Conservation (phyloP, 1,140 invertebrate species). For the Aphidius ervi region DNA sequence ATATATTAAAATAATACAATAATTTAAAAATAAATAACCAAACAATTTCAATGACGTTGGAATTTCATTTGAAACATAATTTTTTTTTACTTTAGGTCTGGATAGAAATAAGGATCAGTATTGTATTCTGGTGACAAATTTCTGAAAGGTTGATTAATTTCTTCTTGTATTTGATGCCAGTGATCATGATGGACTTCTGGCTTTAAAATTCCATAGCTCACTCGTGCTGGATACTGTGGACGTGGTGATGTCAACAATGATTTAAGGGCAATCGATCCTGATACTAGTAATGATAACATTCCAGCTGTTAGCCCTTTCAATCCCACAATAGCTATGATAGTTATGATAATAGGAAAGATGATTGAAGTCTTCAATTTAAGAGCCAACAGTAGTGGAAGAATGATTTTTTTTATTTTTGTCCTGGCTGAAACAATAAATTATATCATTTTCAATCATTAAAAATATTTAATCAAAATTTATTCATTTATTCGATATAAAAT, state of each 20-base stretch:
- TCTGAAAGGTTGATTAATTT: conserved; percentile 43
- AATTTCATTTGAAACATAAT: not conserved
- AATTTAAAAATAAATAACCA: conserved; percentile 26
- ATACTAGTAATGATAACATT: conserved; percentile 59
- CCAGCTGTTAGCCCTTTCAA: conserved; percentile 63
- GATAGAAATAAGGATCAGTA: conserved; percentile 43
- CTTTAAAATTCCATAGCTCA: conserved; percentile 52
- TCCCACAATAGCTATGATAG: conserved; percentile 58
- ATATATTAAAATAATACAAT: conserved; percentile 13
- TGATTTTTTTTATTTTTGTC: conserved; percentile 59
- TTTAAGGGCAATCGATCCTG: conserved; percentile 55
- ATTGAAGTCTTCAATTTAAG: conserved; percentile 63
- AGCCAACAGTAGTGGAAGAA: conserved; percentile 60
- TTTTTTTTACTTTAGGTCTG: conserved; percentile 37
- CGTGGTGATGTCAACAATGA: conserved; percentile 46
- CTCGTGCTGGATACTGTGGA: conserved; percentile 42
- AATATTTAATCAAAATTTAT: not conserved
- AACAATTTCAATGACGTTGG: conserved; percentile 10
- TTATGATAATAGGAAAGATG: conserved; percentile 60
- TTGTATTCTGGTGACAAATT: conserved; percentile 43
- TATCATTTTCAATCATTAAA: too few species aligned
- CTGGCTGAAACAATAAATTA: conserved; percentile 52
- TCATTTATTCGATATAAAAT: conserved; percentile 12
- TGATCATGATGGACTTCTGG: conserved; percentile 50
- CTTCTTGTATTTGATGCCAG: conserved; percentile 53